A percentile compares a stretch with the other conserved stretches of the same genome.
These are phyloP conservation scores for Nematostella vectensis DNA, from an alignment of 92 coral and sea anemone species.

Conservation along the genomic window DNA sequence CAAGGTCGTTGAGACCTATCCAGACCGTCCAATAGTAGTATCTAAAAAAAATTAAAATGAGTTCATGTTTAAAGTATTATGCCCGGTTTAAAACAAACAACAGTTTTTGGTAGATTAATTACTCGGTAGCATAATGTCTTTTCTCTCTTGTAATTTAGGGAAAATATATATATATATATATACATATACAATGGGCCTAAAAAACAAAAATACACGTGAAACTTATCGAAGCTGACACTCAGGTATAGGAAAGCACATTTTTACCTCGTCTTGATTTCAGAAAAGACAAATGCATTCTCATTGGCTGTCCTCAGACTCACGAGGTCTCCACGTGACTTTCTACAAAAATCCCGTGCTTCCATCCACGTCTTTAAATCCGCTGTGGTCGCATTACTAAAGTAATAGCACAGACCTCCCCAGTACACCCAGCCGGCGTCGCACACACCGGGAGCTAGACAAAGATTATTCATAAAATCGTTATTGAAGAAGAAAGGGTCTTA, in stretches of 20 bases:
- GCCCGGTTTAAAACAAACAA: too few species aligned
- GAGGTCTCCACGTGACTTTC: slow-evolving; percentile 54
- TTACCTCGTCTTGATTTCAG: slow-evolving; percentile 10
- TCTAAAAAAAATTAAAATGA: neutral
- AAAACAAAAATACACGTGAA: too few species aligned
- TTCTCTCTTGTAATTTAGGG: too few species aligned
- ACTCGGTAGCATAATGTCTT: too few species aligned
- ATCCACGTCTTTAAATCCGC: slow-evolving; percentile 47
- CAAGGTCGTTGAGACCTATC: slow-evolving; percentile 81
- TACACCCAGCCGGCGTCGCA: slow-evolving; percentile 70
- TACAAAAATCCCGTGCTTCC: slow-evolving; percentile 53
- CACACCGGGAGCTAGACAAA: slow-evolving; percentile 45
- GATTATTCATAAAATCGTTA: too few species aligned
- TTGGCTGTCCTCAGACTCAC: slow-evolving; percentile 66
- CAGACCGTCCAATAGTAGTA: slow-evolving; percentile 20
- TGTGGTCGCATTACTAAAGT: slow-evolving; percentile 43
- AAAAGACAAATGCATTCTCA: slow-evolving; percentile 47
- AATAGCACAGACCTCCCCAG: slow-evolving; percentile 59
- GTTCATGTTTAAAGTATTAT: too few species aligned
- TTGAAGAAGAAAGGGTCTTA: too few species aligned
- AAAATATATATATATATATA: too few species aligned
- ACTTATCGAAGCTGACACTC: neutral
- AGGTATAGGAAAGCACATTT: neutral
- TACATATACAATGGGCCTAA: too few species aligned
- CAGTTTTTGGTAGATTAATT: too few species aligned